A percentile compares a stretch with the other conserved stretches of the same genome.
Conservation (phyloP, 2,113 vertebrate species). For the Corythoichthys haematopterus region DNA sequence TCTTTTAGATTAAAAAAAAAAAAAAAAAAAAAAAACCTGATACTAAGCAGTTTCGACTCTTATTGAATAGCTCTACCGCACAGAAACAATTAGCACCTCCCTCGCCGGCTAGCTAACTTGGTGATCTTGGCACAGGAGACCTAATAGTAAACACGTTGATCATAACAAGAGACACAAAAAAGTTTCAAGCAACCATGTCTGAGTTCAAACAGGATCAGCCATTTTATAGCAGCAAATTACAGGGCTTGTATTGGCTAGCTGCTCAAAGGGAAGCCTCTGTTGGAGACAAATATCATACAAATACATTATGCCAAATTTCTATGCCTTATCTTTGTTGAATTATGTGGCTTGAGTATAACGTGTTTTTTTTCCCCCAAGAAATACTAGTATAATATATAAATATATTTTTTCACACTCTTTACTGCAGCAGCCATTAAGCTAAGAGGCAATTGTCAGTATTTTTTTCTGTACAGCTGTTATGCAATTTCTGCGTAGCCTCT, state of each 20-base stretch:
- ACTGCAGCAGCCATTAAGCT: not conserved
- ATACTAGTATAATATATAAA: no score
- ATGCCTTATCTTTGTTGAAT: no score
- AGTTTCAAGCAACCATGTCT: not conserved
- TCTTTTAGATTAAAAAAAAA: no score
- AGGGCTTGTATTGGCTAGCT: not conserved
- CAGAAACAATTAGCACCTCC: no score
- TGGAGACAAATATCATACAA: not conserved
- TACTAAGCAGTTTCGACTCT: no score
- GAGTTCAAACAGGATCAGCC: not conserved
- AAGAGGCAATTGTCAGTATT: not conserved
- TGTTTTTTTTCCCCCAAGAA: no score
- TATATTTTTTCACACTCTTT: not conserved
- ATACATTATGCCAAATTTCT: no score
- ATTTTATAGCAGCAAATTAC: not conserved
- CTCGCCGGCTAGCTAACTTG: no score
- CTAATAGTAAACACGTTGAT: not conserved
- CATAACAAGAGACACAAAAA: not conserved
- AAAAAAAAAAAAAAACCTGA: no score
- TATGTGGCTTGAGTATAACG: no score
- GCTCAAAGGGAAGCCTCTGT: not conserved
- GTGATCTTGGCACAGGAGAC: no score
- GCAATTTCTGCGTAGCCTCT: conserved; percentile 63
- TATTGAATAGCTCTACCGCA: no score
- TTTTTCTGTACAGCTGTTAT: conserved; percentile 30